These are phyloP conservation scores for Phytoseiulus persimilis DNA, from an alignment of 2,888 invertebrate species.

Conservation along the genomic window DNA sequence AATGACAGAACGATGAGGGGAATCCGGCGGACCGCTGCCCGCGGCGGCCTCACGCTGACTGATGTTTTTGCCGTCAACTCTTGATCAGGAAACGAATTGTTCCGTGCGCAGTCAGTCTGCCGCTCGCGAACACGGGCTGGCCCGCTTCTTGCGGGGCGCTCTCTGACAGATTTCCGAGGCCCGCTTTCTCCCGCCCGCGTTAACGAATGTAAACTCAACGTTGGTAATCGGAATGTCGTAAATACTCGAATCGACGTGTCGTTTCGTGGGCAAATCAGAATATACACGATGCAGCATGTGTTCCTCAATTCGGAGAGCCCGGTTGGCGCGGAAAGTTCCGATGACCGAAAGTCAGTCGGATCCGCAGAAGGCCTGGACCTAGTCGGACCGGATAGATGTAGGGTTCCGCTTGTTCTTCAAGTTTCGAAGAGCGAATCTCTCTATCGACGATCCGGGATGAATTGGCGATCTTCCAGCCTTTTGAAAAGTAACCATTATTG, in stretches of 20 bases:
- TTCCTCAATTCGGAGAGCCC: too few relatives aligned
- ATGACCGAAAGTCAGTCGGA: too few relatives aligned
- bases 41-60: neutral
- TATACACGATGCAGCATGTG: too few relatives aligned
- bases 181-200: neutral
- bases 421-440: neutral
- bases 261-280: neutral
- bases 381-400: too few relatives aligned
- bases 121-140: neutral
- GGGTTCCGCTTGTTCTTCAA: too few relatives aligned
- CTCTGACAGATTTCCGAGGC: neutral
- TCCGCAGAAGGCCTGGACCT: too few relatives aligned
- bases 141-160: neutral
- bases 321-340: too few relatives aligned
- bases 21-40: neutral
- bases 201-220: too few relatives aligned
- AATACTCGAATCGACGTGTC: neutral
- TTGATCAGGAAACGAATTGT: neutral
- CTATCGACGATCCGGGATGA: neutral
- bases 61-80: neutral
- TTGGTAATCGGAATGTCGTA: too few relatives aligned
- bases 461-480: neutral
- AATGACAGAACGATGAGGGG: neutral
- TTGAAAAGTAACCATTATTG: neutral
- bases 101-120: neutral